Base-by-base conservation (phyloP, 2,113 vertebrate genomes). In the Alligator mississippiensis region DNA sequence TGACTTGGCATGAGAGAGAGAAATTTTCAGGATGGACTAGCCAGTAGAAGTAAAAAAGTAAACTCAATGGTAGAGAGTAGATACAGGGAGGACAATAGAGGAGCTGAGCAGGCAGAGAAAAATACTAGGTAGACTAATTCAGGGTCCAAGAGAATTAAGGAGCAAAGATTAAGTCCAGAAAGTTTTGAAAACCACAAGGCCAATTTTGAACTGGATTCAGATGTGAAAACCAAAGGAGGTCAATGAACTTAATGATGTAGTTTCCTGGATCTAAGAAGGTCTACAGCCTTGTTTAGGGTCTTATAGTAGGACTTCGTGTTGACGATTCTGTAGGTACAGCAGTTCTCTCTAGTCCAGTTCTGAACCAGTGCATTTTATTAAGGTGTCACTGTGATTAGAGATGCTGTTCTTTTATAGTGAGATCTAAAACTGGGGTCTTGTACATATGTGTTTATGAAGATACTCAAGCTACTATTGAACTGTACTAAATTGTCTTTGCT, bases 401-500 rank as follows among this genome's bases (percentile, higher is more conserved):
- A 7, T 28, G 13, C n/a, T n/a, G 3, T 47, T 28, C 47, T 63
- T 59, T 28, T 38, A 17, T 47, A 55, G 30, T 59, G 9, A 59
- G 21, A 11, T 55, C 25, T 54, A 38, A 11, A 6, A 0, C 21
- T 81, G 0, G 1, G 15, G 6, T 75, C 27, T 38, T 82, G 6
- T 24, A 75, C 78, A 28, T 3, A 1, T n/a, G 10, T n/a, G 25
- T 11, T 60, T 68, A 21, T 47, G 72, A 76, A 55, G 34, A 34
- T 57, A n/a, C 2, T 61, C 13, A 2, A 47, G 9, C 0, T 10
- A 11, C 0, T 0, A 15, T 11, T 38, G 59, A 63, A 4, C 7
- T 2, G 9, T 18, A 54, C 15, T 68, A 3, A 72, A 66, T 9
- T 22, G 19, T 7, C 12, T 10, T 34, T 22, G 13, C 2, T 54